These are phyloP conservation scores for Pocota personata DNA, from an alignment of 2,888 invertebrate species.

Conservation along the genomic window DNA sequence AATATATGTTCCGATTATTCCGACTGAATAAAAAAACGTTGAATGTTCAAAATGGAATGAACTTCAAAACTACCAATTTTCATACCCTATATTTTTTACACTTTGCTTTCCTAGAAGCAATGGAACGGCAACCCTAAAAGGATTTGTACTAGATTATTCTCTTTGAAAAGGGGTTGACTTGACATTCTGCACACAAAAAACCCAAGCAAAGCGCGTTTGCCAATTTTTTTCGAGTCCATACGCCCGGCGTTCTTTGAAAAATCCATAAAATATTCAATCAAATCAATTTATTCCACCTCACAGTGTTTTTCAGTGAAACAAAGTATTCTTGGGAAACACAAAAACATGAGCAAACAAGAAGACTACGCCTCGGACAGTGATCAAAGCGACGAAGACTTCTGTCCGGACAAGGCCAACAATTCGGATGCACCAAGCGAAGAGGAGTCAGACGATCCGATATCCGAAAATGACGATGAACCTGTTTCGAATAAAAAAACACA, in stretches of 20 bases:
- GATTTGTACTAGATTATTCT: slow-evolving; percentile 21
- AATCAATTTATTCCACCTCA: not conserved
- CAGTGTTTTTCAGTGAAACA: not conserved
- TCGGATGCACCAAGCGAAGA: slow-evolving; percentile 82
- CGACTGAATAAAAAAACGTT: no score
- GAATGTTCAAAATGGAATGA: no score
- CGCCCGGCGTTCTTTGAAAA: slow-evolving; percentile 58
- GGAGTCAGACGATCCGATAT: slow-evolving; percentile 86
- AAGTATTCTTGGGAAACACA: not conserved
- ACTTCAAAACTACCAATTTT: no score
- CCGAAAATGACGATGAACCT: slow-evolving; percentile 83
- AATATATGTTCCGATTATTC: no score
- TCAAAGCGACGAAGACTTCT: slow-evolving; percentile 90
- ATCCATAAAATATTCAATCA: slow-evolving; percentile 47
- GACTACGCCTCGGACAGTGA: slow-evolving; percentile 87
- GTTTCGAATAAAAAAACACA: slow-evolving; percentile 71
- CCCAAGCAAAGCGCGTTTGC: slow-evolving; percentile 11
- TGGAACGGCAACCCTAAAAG: not conserved
- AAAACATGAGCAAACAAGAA: slow-evolving; percentile 81
- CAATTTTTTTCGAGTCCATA: slow-evolving; percentile 13
- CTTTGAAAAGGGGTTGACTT: not conserved
- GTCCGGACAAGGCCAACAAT: slow-evolving; percentile 85
- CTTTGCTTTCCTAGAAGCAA: not conserved
- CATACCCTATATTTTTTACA: no score
- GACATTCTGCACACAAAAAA: slow-evolving; percentile 7